Percentiles rank a stretch among this genome's conserved stretches.
phyloP scores from a whole-genome alignment of 92 coral and sea anemone species.

The Micromussa lordhowensis region DNA sequence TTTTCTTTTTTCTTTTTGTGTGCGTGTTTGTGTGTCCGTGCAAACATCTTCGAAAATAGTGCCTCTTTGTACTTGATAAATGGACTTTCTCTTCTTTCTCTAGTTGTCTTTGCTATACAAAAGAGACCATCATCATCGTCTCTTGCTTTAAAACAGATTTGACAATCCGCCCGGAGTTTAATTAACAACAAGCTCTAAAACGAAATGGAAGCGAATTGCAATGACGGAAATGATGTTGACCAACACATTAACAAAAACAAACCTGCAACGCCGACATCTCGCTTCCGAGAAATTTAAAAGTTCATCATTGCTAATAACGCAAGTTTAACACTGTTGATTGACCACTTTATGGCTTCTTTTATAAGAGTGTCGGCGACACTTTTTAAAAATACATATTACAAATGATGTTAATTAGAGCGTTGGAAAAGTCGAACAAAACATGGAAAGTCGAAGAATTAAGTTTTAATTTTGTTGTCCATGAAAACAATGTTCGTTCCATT shows the following conservation, averaged over 20 bases:
- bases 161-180: background rate
- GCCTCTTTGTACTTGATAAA: background rate
- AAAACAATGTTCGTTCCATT: background rate
- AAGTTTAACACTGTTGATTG: slow-evolving; percentile 3
- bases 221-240: slow-evolving; percentile 26
- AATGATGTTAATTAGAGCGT: slow-evolving; percentile 22
- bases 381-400: slow-evolving; percentile 6
- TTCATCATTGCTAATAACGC: background rate
- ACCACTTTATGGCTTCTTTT: background rate
- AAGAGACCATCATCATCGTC: background rate
- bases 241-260: slow-evolving; percentile 27
- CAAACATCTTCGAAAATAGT: background rate
- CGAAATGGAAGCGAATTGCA: background rate
- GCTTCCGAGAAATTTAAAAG: slow-evolving; percentile 22
- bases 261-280: background rate
- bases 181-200: background rate
- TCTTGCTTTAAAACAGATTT: background rate
- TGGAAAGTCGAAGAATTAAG: background rate
- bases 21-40: background rate
- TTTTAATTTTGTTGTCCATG: background rate
- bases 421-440: background rate
- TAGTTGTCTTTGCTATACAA: too few relatives aligned
- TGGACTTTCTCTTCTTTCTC: background rate
- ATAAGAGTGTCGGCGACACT: slow-evolving; percentile 5
- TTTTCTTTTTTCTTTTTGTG: too few relatives aligned